Evolutionary conservation across 2,888 invertebrate genomes (phyloP).

Genomic region (Chirona hameri): DNA sequence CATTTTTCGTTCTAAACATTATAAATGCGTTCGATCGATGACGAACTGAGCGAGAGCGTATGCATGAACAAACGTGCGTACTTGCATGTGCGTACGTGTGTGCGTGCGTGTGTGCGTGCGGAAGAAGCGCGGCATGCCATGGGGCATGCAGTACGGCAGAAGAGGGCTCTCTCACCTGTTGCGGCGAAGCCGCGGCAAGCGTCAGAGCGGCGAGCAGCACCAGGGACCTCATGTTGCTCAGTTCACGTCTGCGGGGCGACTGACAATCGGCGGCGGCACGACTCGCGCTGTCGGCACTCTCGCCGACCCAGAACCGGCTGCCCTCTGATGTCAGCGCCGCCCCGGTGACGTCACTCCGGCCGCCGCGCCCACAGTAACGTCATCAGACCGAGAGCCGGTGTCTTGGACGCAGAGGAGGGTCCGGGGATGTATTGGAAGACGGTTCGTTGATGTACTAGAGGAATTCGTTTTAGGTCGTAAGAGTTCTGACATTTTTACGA

Average conservation of each 20-base stretch:
- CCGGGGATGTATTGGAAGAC: too few species aligned
- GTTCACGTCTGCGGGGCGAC: background rate
- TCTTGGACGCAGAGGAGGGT: too few species aligned
- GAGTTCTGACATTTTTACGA: too few species aligned
- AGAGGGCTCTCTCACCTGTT: background rate
- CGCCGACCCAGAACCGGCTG: constrained; percentile 2
- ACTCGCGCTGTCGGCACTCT: background rate
- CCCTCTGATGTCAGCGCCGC: too few species aligned
- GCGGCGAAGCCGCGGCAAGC: background rate
- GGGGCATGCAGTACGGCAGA: background rate
- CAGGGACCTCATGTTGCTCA: background rate
- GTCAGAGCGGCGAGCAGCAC: background rate
- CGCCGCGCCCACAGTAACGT: too few species aligned
- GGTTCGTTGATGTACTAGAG: too few species aligned
- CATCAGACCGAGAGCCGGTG: too few species aligned
- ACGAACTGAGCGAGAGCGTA: too few species aligned
- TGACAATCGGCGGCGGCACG: background rate
- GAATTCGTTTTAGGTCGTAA: too few species aligned
- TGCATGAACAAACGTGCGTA: background rate
- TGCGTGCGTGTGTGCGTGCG: background rate
- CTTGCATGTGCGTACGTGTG: background rate
- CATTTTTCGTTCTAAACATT: too few species aligned
- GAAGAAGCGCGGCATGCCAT: background rate
- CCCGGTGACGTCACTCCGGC: too few species aligned
- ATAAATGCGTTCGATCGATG: too few species aligned